Percentiles rank a stretch among this genome's conserved stretches.
Evolutionary conservation across 2,888 invertebrate species (phyloP).

Genomic region (Listrodromus nycthemerus): DNA sequence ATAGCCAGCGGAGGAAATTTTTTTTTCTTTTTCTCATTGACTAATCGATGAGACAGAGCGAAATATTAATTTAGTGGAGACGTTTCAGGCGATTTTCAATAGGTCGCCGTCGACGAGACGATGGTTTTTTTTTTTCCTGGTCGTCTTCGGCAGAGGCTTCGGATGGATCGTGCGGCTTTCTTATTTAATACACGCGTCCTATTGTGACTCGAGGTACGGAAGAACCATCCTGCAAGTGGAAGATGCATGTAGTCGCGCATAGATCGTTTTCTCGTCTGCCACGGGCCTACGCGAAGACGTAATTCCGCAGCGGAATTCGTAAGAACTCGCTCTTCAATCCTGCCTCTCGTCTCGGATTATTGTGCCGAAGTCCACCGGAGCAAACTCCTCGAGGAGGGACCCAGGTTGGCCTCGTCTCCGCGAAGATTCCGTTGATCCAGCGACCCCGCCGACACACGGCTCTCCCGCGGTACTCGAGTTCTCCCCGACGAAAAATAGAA

Average conservation of each 20-base stretch:
- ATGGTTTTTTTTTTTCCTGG: not conserved
- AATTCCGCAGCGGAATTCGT: constrained; percentile 3
- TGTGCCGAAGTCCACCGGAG: constrained; percentile 27
- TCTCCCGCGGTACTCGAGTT: constrained; percentile 32
- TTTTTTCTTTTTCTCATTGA: too few relatives aligned
- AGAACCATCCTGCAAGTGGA: not conserved
- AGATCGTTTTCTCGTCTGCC: constrained; percentile 37
- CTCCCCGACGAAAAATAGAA: constrained; percentile 56
- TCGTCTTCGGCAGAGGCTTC: not conserved
- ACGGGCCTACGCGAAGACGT: not conserved
- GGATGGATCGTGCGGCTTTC: not conserved
- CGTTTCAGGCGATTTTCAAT: too few relatives aligned
- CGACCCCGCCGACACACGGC: constrained; percentile 24
- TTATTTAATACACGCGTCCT: not conserved
- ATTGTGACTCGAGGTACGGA: not conserved
- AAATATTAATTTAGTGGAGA: too few relatives aligned
- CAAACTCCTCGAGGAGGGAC: constrained; percentile 22
- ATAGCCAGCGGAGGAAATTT: too few relatives aligned
- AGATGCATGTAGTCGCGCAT: not conserved
- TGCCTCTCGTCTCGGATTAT: constrained; percentile 50
- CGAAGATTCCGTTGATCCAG: constrained; percentile 21
- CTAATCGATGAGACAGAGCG: too few relatives aligned
- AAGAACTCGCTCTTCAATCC: constrained; percentile 2
- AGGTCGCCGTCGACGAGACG: too few relatives aligned
- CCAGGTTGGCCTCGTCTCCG: constrained; percentile 28